These are phyloP conservation scores for Ichneumoninae sp. DNA, from an alignment of 2,888 invertebrate genomes.

Conservation along the genomic window DNA sequence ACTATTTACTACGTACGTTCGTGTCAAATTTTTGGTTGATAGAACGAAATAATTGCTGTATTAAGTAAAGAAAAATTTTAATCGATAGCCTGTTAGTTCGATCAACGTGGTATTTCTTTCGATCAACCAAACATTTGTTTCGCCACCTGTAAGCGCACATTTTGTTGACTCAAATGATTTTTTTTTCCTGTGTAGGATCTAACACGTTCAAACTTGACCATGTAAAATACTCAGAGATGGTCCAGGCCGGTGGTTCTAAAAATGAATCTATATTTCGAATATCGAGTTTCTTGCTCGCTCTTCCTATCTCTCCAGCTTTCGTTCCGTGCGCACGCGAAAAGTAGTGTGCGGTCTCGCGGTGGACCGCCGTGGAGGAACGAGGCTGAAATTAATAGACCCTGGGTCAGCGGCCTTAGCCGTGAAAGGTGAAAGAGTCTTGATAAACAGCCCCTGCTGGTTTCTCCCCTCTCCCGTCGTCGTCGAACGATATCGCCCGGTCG, in stretches of 20 bases:
- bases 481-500: slow-evolving; percentile 62
- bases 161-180: too few relatives aligned
- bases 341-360: slow-evolving; percentile 50
- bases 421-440: slow-evolving; percentile 76
- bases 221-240: neutral
- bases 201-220: neutral
- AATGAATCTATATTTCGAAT: slow-evolving; percentile 12
- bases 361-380: slow-evolving; percentile 56
- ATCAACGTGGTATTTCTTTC: too few relatives aligned
- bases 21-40: too few relatives aligned
- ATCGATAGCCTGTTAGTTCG: too few relatives aligned
- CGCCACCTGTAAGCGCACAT: too few relatives aligned
- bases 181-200: too few relatives aligned
- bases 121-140: too few relatives aligned
- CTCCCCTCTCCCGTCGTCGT: slow-evolving; percentile 65
- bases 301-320: neutral
- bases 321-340: slow-evolving; percentile 26
- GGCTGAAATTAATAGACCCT: slow-evolving; percentile 62
- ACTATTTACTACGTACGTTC: too few relatives aligned
- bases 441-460: slow-evolving; percentile 76
- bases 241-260: neutral
- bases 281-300: slow-evolving; percentile 15
- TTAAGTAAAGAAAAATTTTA: too few relatives aligned
- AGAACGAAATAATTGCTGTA: too few relatives aligned
- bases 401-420: slow-evolving; percentile 50